Evolutionary conservation across 53 echinoderm and acorn worm genomes (phyloP).

Genomic region (Paracentrotus lividus): DNA sequence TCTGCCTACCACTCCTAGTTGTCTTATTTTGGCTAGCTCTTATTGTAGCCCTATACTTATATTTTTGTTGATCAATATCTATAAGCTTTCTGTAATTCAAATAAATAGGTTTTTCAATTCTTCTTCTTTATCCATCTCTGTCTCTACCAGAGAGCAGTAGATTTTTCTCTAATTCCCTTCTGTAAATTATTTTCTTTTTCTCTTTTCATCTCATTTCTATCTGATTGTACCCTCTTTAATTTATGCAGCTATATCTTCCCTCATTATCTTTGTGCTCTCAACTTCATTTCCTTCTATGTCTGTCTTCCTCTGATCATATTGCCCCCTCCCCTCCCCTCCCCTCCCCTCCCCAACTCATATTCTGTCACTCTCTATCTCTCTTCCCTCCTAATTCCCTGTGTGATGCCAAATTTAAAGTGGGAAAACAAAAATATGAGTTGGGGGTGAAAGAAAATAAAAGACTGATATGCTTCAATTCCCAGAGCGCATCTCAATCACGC

Average conservation of each 20-base stretch:
- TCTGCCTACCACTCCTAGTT: neutral
- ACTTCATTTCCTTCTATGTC: neutral
- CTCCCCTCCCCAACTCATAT: neutral
- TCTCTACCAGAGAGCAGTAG: too few species aligned
- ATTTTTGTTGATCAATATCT: neutral
- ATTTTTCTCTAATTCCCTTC: neutral
- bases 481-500: conserved; percentile 50
- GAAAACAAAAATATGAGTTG: conserved; percentile 66
- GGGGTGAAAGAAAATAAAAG: conserved; percentile 53
- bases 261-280: neutral
- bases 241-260: too few species aligned
- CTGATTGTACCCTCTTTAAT: neutral
- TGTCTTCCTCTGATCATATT: neutral
- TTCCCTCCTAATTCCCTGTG: conserved; percentile 43
- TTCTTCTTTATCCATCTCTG: neutral
- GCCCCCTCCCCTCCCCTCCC: neutral
- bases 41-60: neutral
- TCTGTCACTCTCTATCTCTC: conserved; percentile 44
- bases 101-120: neutral
- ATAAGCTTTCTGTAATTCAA: neutral
- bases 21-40: neutral
- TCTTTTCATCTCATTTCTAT: neutral
- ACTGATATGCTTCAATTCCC: conserved; percentile 51
- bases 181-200: neutral
- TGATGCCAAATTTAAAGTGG: conserved; percentile 61